These are phyloP conservation scores for Crotalus helleri DNA, from an alignment of 2,113 vertebrate genomes.

Conservation along the genomic window DNA sequence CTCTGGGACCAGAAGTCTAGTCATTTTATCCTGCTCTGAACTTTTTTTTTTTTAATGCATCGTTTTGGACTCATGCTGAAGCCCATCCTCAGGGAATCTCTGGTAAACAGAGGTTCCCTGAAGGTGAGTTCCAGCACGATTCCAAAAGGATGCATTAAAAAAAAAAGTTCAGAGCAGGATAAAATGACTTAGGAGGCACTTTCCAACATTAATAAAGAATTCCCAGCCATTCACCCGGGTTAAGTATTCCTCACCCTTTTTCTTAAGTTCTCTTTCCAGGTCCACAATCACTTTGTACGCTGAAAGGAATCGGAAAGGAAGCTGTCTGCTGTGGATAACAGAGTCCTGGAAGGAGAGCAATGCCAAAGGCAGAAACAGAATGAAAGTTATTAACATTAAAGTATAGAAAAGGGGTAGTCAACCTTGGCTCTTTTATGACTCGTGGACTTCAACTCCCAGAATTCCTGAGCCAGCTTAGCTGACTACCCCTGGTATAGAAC, in stretches of 20 bases:
- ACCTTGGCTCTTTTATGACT: neutral
- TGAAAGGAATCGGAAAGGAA: conserved; percentile 85
- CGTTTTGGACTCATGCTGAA: neutral
- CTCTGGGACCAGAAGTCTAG: neutral
- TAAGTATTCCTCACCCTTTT: neutral
- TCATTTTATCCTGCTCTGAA: neutral
- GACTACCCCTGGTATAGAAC: neutral
- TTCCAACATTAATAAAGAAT: neutral
- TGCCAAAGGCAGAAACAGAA: no score
- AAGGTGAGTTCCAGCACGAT: neutral
- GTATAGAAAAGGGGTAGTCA: conserved; percentile 52
- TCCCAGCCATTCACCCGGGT: neutral
- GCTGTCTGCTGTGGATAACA: conserved; percentile 80
- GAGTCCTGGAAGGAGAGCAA: conserved; percentile 65
- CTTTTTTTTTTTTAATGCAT: neutral
- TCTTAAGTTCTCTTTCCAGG: conserved; percentile 56
- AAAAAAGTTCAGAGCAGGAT: neutral
- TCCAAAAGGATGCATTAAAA: neutral
- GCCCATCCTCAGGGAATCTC: neutral
- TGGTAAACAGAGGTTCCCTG: neutral
- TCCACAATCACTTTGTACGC: conserved; percentile 81
- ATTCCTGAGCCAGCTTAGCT: no score
- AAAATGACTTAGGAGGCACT: neutral
- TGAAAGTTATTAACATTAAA: no score
- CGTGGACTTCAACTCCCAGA: conserved; percentile 52